These are phyloP conservation scores for Geopemphigus sp. DNA, from an alignment of 1,140 invertebrate species.

Conservation along the genomic window DNA sequence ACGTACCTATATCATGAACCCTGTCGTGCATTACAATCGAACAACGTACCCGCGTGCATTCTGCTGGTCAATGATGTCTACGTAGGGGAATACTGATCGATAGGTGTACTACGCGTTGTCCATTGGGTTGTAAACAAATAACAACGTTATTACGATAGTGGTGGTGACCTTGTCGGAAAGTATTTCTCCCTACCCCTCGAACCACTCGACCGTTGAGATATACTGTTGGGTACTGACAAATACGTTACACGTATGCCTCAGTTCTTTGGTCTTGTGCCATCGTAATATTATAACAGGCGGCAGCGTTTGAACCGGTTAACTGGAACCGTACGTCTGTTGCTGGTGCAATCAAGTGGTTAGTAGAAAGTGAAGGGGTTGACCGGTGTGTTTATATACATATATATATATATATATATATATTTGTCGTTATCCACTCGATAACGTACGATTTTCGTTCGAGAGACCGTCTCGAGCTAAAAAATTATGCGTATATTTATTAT, in stretches of 20 bases:
- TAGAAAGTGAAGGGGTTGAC: conserved; percentile 28
- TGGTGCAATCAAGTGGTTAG: not conserved
- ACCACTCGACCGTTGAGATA: not conserved
- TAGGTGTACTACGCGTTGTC: not conserved
- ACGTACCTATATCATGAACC: conserved; percentile 17
- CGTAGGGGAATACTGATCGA: conserved; percentile 15
- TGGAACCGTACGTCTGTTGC: not conserved
- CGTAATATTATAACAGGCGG: not conserved
- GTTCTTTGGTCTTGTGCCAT: not conserved
- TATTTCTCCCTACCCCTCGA: not conserved
- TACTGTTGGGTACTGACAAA: not conserved
- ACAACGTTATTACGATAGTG: not conserved
- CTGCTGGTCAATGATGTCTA: not conserved
- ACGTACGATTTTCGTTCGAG: not conserved
- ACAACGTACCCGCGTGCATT: not conserved
- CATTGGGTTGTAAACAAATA: not conserved
- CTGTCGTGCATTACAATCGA: conserved; percentile 31
- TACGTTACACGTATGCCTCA: not conserved
- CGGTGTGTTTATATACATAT: not conserved
- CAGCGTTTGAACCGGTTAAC: conserved; percentile 16
- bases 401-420: not conserved
- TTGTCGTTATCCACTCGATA: not conserved
- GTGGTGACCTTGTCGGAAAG: not conserved
- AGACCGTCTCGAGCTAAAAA: not conserved
- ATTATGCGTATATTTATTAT: not conserved